Percentiles rank a stretch among this genome's conserved stretches.
Evolutionary conservation across 2,797 vertebrate genomes (phyloP).

Genomic region (Glossophaga mutica): DNA sequence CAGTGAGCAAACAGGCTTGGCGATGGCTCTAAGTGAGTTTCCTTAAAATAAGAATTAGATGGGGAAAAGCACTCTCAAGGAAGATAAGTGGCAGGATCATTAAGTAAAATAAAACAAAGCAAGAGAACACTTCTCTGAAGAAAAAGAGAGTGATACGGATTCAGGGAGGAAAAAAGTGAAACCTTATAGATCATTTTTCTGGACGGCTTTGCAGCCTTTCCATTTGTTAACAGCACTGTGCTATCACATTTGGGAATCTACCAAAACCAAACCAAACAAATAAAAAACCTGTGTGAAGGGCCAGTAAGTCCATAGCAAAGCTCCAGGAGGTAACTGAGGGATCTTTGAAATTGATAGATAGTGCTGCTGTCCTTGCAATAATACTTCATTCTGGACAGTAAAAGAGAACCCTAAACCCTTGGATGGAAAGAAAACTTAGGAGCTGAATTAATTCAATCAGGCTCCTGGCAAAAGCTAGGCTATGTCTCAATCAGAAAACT

Average conservation of each 20-base stretch:
- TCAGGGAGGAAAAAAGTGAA: not conserved
- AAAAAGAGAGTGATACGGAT: not conserved
- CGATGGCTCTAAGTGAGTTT: not conserved
- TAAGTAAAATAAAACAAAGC: constrained; percentile 15
- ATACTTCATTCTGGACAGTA: not conserved
- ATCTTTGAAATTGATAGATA: not conserved
- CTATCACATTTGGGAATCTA: not conserved
- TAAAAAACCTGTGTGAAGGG: not conserved
- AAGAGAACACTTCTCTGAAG: not conserved
- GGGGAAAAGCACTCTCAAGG: constrained; percentile 26
- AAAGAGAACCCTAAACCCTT: not conserved
- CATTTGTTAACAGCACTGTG: not conserved
- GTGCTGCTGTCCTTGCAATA: not conserved
- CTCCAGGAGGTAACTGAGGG: not conserved
- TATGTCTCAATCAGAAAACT: not conserved
- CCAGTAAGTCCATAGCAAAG: not conserved
- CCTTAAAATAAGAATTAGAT: not conserved
- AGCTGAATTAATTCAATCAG: not conserved
- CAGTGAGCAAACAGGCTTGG: not conserved
- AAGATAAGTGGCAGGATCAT: not conserved
- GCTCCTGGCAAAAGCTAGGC: not conserved
- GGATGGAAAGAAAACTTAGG: not conserved
- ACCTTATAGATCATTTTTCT: not conserved
- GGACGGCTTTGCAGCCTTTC: not conserved
- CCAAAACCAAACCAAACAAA: not conserved